phyloP scores from a whole-genome alignment of 2,113 vertebrate species.

The Eleginops maclovinus region DNA sequence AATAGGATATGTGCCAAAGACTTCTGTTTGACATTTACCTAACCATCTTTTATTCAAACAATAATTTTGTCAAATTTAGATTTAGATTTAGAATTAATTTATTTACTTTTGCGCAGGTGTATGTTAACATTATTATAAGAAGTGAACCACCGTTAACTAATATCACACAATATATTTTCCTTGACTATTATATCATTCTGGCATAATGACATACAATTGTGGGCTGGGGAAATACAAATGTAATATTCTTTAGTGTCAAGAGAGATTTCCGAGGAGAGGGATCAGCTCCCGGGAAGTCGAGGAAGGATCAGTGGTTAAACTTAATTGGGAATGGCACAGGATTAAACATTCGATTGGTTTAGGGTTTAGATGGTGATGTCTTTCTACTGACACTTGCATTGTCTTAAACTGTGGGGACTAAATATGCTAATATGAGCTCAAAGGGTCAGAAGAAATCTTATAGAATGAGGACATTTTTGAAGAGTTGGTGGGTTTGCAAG shows the following conservation, averaged over 20 bases:
- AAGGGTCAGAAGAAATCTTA: slow-evolving; percentile 26
- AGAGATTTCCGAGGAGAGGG: slow-evolving; percentile 59
- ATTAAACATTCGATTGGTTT: slow-evolving; percentile 76
- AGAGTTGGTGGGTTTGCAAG: slow-evolving; percentile 20
- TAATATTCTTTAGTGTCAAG: slow-evolving; percentile 61
- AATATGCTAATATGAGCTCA: slow-evolving; percentile 61
- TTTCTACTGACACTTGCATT: slow-evolving; percentile 61
- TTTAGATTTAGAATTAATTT: slow-evolving; percentile 1
- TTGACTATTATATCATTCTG: slow-evolving; percentile 55
- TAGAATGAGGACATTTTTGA: neutral
- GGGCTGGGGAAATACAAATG: slow-evolving; percentile 52
- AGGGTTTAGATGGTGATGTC: slow-evolving; percentile 65
- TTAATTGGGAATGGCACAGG: slow-evolving; percentile 72
- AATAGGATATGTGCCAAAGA: fast-evolving
- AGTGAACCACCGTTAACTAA: slow-evolving; percentile 27
- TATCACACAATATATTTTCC: slow-evolving; percentile 27
- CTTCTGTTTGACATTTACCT: too few relatives aligned
- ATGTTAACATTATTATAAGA: slow-evolving; percentile 14
- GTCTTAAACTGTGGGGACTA: slow-evolving; percentile 62
- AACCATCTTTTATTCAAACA: too few relatives aligned
- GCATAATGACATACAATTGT: slow-evolving; percentile 62
- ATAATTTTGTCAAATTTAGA: too few relatives aligned
- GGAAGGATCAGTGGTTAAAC: slow-evolving; percentile 71
- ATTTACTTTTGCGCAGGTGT: slow-evolving; percentile 1
- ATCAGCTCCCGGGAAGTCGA: slow-evolving; percentile 53